Evolutionary conservation across 1,140 invertebrate genomes (phyloP).

Genomic region (Batillaria attramentaria): DNA sequence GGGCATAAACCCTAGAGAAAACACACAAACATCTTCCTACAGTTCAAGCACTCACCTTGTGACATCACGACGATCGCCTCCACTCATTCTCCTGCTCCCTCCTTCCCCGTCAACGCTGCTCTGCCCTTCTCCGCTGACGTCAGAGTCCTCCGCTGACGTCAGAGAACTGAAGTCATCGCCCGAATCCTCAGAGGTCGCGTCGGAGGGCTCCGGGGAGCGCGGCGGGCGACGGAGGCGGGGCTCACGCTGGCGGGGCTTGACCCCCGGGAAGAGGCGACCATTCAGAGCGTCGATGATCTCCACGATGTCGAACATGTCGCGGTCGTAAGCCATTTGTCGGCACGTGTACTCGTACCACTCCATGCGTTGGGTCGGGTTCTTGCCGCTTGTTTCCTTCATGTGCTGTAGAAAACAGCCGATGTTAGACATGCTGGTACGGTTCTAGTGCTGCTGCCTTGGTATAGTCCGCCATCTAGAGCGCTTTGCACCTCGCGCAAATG

Average conservation of each 20-base stretch:
- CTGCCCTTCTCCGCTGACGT: neutral
- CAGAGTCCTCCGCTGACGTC: slow-evolving; percentile 12
- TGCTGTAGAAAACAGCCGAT: slow-evolving; percentile 44
- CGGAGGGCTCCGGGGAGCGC: slow-evolving; percentile 5
- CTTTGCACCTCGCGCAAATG: too few relatives aligned
- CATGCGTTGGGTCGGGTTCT: too few relatives aligned
- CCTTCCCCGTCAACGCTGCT: neutral
- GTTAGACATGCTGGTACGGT: too few relatives aligned
- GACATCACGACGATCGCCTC: neutral
- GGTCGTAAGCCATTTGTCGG: slow-evolving; percentile 66
- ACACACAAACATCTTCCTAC: too few relatives aligned
- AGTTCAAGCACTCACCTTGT: neutral
- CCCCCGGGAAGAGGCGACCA: slow-evolving; percentile 50
- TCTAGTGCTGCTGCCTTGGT: too few relatives aligned
- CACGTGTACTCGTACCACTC: slow-evolving; percentile 55
- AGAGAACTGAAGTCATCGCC: neutral
- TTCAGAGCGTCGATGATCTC: slow-evolving; percentile 65
- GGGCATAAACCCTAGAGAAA: too few relatives aligned
- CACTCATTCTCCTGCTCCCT: neutral
- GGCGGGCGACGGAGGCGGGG: slow-evolving; percentile 40
- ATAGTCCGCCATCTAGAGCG: too few relatives aligned
- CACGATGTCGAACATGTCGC: slow-evolving; percentile 56
- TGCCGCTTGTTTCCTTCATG: too few relatives aligned
- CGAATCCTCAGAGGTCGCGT: neutral
- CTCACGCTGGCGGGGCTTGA: slow-evolving; percentile 42